Evolutionary conservation across 2,113 vertebrate genomes (phyloP), one percentile per base, ranked within the genome.

Genomic region (Myotis davidii): DNA sequence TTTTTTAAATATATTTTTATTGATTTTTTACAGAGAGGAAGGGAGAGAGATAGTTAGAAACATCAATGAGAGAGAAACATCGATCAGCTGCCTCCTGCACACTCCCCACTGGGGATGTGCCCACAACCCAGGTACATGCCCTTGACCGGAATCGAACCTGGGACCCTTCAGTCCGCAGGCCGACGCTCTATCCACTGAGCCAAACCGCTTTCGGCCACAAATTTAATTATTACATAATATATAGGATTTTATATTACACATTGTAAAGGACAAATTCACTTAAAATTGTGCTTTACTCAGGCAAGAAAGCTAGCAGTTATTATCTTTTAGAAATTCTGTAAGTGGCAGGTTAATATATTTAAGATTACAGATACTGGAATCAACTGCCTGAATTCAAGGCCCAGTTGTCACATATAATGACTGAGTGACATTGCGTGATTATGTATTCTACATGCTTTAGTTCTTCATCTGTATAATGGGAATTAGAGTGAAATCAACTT

Each of bases 381-480:
- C 56, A 89, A 6, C 39, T 52, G 20, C 69, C 56, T 77, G 48
- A 34, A 37, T 77, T 59, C n/a, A 84, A 88, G 77, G 29, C 39
- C 25, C 18, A 13, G 23, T 72, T 82, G 81, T 94, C 85, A 78
- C 34, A 72, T n/a, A n/a, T 85, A 64, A 12, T 54, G 52, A 37
- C 39, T 59, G 32, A 29, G 6, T 77, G 32, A 79, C 16, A 61
- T 85, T 73, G 27, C n/a, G 27, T 73, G 21, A 10, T 50, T 45
- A 18, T 37, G n/a, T 67, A 14, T 7, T 65, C 42, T 39, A 20
- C 39, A 42, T 70, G 59, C 42, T 32, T 76, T 32, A 23, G 7
- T 94, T 85, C 23, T 54, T 84, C 76, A 52, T 90, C 93, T 61
- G 34, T 88, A 69, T 65, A 84, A 45, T 90, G 70, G 64, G 65